phyloP scores from a whole-genome alignment of 1,140 invertebrate species.

The Pseudobourletiella spinata region DNA sequence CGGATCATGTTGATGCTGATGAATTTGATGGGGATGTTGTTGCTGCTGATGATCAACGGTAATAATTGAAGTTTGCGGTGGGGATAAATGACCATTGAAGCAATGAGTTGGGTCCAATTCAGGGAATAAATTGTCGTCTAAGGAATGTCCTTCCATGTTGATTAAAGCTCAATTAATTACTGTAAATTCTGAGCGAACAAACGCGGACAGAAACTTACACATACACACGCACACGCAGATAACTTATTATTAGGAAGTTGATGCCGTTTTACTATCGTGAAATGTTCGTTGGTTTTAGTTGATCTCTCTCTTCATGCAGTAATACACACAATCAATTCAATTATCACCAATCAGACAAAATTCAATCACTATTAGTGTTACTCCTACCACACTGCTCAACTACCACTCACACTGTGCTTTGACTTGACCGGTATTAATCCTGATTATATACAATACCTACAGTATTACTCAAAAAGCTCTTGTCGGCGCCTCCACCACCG shows the following conservation, averaged over 20 bases:
- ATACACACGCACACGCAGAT: constrained; percentile 9
- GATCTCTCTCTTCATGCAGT: neutral
- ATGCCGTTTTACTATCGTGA: constrained; percentile 8
- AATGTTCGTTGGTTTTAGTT: constrained; percentile 2
- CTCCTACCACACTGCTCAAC: neutral
- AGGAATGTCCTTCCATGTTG: constrained; percentile 36
- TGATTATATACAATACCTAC: constrained; percentile 16
- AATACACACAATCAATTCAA: constrained; percentile 34
- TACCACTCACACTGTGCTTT: neutral
- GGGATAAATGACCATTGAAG: constrained; percentile 32
- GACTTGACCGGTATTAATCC: neutral
- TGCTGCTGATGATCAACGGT: constrained; percentile 17
- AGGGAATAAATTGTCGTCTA: constrained; percentile 35
- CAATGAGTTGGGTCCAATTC: constrained; percentile 35
- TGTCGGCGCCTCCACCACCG: constrained; percentile 13
- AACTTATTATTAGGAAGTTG: constrained; percentile 8
- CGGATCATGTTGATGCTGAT: constrained; percentile 23
- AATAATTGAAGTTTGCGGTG: constrained; percentile 13
- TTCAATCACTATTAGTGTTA: constrained; percentile 33
- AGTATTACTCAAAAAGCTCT: constrained; percentile 15
- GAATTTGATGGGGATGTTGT: constrained; percentile 20
- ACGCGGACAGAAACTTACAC: neutral
- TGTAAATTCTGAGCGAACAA: neutral
- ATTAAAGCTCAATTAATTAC: constrained; percentile 32
- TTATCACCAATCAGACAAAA: constrained; percentile 36